These are phyloP conservation scores for Macroglossus sobrinus DNA, from an alignment of 2,113 vertebrate genomes.

Conservation along the genomic window DNA sequence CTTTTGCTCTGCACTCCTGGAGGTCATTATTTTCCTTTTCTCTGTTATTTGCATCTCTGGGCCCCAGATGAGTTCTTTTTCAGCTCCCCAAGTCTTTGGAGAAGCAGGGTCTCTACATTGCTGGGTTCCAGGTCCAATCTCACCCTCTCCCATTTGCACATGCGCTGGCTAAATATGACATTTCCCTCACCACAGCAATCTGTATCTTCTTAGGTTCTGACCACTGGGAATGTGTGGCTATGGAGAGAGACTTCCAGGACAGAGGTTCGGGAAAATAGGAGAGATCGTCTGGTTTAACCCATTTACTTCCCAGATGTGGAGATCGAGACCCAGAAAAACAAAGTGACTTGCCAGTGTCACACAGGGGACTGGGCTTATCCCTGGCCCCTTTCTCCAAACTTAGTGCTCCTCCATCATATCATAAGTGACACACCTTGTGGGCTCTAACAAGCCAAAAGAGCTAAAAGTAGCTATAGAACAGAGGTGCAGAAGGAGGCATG, in stretches of 20 bases:
- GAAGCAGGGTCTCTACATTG: neutral
- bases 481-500: neutral
- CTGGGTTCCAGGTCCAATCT: neutral
- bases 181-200: neutral
- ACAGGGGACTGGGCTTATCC: neutral
- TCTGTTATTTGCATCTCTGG: neutral
- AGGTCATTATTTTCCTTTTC: neutral
- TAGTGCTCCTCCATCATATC: neutral
- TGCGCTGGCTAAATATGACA: neutral
- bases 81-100: neutral
- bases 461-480: neutral
- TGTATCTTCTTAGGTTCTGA: neutral
- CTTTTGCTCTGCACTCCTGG: neutral
- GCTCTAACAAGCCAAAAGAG: neutral
- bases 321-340: neutral
- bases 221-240: neutral
- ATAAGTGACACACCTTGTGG: neutral
- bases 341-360: neutral
- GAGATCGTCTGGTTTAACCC: neutral
- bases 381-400: neutral
- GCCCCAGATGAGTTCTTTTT: neutral
- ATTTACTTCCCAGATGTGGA: neutral
- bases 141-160: neutral
- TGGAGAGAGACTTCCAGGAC: neutral
- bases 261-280: neutral